Percentiles rank a stretch among this genome's conserved stretches.
Conservation (phyloP, 2,888 invertebrate genomes). For the Trachelus tabidus region DNA sequence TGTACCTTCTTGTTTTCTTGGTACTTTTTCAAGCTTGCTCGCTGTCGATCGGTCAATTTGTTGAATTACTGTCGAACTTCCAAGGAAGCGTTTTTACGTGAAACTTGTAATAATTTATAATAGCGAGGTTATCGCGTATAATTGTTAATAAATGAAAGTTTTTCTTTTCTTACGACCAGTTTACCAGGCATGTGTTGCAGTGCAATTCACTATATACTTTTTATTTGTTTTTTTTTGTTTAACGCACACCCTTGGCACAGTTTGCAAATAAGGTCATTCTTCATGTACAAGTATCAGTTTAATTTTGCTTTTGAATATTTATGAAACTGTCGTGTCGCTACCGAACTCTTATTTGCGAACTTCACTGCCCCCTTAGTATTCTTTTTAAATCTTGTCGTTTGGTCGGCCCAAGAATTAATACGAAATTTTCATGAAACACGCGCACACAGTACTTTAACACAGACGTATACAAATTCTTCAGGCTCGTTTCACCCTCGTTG, state of each 20-base stretch:
- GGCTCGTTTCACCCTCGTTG: background rate
- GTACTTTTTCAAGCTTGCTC: background rate
- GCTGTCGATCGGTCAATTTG: no score
- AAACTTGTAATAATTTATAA: background rate
- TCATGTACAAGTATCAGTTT: background rate
- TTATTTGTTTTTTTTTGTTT: background rate
- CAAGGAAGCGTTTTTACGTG: conserved; percentile 1
- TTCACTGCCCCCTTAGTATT: no score
- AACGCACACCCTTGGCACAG: background rate
- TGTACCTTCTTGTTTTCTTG: background rate
- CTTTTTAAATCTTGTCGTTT: no score
- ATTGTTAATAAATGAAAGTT: conserved; percentile 41
- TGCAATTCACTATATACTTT: conserved; percentile 19
- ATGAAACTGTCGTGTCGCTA: background rate
- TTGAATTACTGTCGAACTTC: no score
- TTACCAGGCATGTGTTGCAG: conserved; percentile 31
- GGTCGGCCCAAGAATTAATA: no score
- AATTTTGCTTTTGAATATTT: background rate
- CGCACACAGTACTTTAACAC: no score
- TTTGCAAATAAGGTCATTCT: background rate
- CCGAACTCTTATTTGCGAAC: no score
- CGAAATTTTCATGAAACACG: no score
- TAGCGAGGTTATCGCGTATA: conserved; percentile 27
- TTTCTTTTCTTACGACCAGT: conserved; percentile 28
- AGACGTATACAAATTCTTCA: no score